These are phyloP conservation scores for Gastracanthus pulcherrimus DNA, from an alignment of 2,888 invertebrate genomes.

Conservation along the genomic window DNA sequence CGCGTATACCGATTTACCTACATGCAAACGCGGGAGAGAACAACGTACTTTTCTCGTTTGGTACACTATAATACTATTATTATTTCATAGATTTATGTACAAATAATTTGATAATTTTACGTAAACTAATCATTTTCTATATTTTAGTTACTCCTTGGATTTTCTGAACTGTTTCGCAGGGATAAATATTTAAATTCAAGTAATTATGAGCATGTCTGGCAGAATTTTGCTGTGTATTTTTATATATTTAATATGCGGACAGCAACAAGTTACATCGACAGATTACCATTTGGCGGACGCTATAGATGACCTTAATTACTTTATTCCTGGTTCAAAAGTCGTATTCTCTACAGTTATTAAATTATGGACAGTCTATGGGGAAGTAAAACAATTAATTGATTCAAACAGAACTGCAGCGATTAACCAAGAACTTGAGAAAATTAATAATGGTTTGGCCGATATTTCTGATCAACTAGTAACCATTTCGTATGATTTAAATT, in stretches of 20 bases:
- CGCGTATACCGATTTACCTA: too few species aligned
- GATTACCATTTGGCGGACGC: not conserved
- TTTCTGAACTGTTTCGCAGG: not conserved
- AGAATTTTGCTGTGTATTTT: not conserved
- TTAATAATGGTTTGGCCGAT: not conserved
- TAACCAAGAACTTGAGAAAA: not conserved
- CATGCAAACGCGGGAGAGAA: too few species aligned
- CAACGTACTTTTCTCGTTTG: too few species aligned
- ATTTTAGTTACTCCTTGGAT: not conserved
- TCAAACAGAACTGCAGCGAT: conserved; percentile 17
- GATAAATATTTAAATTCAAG: not conserved
- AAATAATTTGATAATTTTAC: too few species aligned
- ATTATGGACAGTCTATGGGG: not conserved
- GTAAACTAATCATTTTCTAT: too few species aligned
- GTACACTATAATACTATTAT: too few species aligned
- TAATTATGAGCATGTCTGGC: not conserved
- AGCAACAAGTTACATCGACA: not conserved
- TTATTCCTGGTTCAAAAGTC: conserved; percentile 19
- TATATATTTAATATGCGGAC: not conserved
- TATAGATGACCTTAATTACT: not conserved
- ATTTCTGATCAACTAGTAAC: not conserved
- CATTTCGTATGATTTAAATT: not conserved
- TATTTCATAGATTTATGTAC: too few species aligned
- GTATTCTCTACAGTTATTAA: conserved; percentile 3
- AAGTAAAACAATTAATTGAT: not conserved